Conservation (phyloP, 2,888 invertebrate species). For the Brachypalpus laphriformis region DNA sequence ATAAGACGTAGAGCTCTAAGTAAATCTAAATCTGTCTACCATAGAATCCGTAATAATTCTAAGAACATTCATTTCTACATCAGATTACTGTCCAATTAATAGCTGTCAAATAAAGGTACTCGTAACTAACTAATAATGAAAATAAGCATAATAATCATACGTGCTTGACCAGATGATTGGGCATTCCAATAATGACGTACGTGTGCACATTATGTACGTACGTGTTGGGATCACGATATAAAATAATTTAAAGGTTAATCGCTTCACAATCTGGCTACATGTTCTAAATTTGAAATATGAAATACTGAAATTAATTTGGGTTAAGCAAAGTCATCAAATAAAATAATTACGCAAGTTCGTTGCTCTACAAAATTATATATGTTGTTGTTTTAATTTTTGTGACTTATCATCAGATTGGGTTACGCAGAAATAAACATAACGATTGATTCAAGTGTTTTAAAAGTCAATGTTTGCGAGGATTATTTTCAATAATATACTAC, state of each 20-base stretch:
- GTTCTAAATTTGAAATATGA: not conserved
- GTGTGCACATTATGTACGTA: not conserved
- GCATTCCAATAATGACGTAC: not conserved
- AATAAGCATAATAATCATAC: too few relatives aligned
- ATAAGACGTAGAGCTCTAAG: too few relatives aligned
- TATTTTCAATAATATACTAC: not conserved
- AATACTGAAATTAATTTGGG: not conserved
- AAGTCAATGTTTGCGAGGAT: not conserved
- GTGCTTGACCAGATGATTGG: not conserved
- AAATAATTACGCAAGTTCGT: not conserved
- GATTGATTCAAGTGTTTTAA: not conserved
- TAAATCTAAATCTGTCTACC: too few relatives aligned
- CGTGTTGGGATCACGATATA: not conserved
- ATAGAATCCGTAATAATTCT: too few relatives aligned
- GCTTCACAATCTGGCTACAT: not conserved
- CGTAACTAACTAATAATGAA: too few relatives aligned
- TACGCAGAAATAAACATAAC: not conserved
- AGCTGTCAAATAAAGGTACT: too few relatives aligned
- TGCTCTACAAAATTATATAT: not conserved
- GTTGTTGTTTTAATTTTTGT: not conserved
- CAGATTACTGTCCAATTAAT: too few relatives aligned
- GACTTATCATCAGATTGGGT: not conserved
- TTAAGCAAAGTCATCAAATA: not conserved
- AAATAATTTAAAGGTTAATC: not conserved
- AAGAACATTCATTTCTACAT: too few relatives aligned